Conservation (phyloP, 2,888 invertebrate species). For the Stenotaenia linearis region DNA sequence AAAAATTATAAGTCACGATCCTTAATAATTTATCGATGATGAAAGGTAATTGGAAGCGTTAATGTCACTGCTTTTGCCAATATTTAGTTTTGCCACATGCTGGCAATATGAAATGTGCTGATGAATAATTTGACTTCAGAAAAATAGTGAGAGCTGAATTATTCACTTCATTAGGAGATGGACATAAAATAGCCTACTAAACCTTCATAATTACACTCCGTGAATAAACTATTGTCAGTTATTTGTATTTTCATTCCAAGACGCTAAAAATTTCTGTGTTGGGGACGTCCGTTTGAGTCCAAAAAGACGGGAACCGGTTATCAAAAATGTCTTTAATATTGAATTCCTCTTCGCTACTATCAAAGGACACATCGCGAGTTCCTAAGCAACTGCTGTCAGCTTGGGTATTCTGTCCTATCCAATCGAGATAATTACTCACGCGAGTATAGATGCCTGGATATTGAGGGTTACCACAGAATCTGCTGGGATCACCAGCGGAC, state of each 20-base stretch:
- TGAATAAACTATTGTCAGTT: too few relatives aligned
- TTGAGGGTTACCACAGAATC: constrained; percentile 1
- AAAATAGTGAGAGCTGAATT: background rate
- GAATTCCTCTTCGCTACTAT: background rate
- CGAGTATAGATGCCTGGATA: constrained; percentile 24
- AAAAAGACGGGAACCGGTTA: background rate
- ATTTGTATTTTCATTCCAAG: background rate
- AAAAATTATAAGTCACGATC: background rate
- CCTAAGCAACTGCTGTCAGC: background rate
- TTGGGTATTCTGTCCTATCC: constrained; percentile 20
- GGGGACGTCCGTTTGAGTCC: background rate
- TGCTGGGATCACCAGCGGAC: constrained; percentile 26
- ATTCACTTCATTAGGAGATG: background rate
- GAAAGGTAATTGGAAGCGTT: background rate
- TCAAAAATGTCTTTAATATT: background rate
- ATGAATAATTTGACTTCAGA: background rate
- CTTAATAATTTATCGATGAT: background rate
- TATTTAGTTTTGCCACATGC: background rate
- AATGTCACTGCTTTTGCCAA: background rate
- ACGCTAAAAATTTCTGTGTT: background rate
- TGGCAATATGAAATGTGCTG: background rate
- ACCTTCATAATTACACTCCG: too few relatives aligned
- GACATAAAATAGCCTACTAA: too few relatives aligned
- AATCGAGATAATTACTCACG: constrained; percentile 11
- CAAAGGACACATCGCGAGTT: background rate